Conservation (phyloP, 1,140 invertebrate species). For the Bombus waltoni region DNA sequence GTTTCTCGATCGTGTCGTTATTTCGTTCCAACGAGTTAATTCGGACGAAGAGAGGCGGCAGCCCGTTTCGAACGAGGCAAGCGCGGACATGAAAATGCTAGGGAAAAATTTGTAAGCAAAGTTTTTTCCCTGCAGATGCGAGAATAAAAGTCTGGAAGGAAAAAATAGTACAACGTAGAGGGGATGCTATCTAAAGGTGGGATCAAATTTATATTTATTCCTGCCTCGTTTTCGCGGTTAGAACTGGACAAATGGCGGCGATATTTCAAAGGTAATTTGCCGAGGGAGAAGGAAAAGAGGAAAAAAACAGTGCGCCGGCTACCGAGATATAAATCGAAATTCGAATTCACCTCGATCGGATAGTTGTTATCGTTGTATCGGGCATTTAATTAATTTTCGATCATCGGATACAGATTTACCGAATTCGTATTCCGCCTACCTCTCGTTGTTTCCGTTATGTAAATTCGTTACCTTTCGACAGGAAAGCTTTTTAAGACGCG, state of each 20-base stretch:
- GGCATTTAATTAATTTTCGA: slow-evolving; percentile 16
- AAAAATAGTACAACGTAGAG: not conserved
- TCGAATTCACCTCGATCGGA: not conserved
- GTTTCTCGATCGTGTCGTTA: no score
- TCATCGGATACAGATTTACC: not conserved
- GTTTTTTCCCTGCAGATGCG: no score
- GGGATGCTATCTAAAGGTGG: slow-evolving; percentile 63
- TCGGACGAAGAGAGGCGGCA: no score
- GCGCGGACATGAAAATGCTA: not conserved
- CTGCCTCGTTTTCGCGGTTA: slow-evolving; percentile 47
- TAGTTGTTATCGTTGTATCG: not conserved
- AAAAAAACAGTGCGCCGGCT: not conserved
- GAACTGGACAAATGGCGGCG: slow-evolving; percentile 53
- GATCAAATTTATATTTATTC: slow-evolving; percentile 77
- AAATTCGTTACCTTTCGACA: not conserved
- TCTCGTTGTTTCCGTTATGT: not conserved
- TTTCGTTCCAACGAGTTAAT: no score
- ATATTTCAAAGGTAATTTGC: slow-evolving; percentile 65
- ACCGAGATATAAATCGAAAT: slow-evolving; percentile 16
- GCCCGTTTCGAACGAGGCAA: not conserved
- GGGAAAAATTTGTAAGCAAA: not conserved
- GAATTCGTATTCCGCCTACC: no score
- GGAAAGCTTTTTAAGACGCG: no score
- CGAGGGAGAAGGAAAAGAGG: not conserved
- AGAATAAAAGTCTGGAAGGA: not conserved